A percentile compares a stretch with the other conserved stretches of the same genome.
phyloP scores from a whole-genome alignment of 1,140 invertebrate species.

The Reticulitermes speratus region DNA sequence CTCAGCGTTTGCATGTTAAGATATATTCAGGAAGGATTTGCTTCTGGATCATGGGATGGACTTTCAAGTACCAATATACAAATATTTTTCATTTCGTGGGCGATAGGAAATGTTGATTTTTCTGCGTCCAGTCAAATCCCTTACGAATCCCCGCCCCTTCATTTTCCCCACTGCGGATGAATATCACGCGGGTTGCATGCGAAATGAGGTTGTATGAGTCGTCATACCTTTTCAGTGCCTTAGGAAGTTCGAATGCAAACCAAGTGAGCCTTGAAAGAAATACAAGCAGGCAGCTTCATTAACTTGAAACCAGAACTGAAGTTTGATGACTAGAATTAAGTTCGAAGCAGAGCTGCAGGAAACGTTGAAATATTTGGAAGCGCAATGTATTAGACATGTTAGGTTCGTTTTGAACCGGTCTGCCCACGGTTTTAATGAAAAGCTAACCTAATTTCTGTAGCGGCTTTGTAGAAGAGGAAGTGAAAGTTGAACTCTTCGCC shows the following conservation, averaged over 20 bases:
- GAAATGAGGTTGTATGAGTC: no score
- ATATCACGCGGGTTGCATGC: no score
- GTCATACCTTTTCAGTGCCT: background rate
- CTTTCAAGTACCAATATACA: no score
- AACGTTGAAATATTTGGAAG: background rate
- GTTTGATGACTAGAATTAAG: background rate
- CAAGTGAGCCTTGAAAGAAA: background rate
- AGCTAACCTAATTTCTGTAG: background rate
- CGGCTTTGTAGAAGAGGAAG: background rate
- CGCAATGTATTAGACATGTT: background rate
- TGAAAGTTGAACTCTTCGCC: background rate
- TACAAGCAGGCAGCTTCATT: background rate
- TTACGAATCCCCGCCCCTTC: no score
- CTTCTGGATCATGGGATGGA: no score
- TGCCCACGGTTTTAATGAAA: background rate
- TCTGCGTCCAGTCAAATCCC: no score
- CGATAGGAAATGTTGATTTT: no score
- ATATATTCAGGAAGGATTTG: no score
- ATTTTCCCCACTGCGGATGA: no score
- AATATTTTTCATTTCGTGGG: no score
- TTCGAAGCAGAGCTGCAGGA: background rate
- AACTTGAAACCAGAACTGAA: background rate
- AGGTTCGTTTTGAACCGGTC: background rate
- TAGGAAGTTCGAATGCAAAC: background rate
- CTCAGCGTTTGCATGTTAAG: no score